These are phyloP conservation scores for Eupeodes luniger DNA, from an alignment of 2,888 invertebrate species.

Conservation along the genomic window DNA sequence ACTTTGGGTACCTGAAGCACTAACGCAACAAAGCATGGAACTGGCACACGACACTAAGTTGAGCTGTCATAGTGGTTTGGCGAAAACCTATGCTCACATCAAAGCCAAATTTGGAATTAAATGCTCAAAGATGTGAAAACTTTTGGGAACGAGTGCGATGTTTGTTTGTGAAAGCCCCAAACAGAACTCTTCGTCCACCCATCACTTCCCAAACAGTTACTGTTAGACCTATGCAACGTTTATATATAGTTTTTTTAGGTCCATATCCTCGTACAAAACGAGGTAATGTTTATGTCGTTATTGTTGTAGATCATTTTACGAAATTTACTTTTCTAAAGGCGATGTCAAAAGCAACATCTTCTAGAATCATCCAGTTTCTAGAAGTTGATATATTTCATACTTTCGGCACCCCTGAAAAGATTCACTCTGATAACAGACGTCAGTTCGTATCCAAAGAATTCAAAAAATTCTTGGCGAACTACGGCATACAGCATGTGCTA, in stretches of 20 bases:
- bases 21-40: neutral
- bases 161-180: neutral
- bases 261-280: slow-evolving; percentile 42
- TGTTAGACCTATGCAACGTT: too few species aligned
- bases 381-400: slow-evolving; percentile 70
- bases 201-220: too few species aligned
- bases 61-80: neutral
- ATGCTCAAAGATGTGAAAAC: neutral
- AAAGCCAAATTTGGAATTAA: neutral
- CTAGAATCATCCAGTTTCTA: slow-evolving; percentile 16
- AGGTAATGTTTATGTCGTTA: too few species aligned
- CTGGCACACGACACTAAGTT: neutral
- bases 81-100: neutral
- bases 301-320: slow-evolving; percentile 33
- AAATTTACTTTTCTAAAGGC: slow-evolving; percentile 48
- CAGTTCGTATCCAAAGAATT: slow-evolving; percentile 70
- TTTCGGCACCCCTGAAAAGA: slow-evolving; percentile 76
- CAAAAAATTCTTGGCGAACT: slow-evolving; percentile 53
- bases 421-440: slow-evolving; percentile 77
- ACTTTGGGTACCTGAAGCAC: neutral
- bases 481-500: slow-evolving; percentile 56
- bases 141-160: neutral
- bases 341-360: slow-evolving; percentile 22
- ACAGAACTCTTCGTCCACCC: too few species aligned
- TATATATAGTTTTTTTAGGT: slow-evolving; percentile 51